Percentiles rank a stretch among this genome's conserved stretches.
Conservation (phyloP, 2,113 vertebrate species). For the Pachypanchax playfairii region DNA sequence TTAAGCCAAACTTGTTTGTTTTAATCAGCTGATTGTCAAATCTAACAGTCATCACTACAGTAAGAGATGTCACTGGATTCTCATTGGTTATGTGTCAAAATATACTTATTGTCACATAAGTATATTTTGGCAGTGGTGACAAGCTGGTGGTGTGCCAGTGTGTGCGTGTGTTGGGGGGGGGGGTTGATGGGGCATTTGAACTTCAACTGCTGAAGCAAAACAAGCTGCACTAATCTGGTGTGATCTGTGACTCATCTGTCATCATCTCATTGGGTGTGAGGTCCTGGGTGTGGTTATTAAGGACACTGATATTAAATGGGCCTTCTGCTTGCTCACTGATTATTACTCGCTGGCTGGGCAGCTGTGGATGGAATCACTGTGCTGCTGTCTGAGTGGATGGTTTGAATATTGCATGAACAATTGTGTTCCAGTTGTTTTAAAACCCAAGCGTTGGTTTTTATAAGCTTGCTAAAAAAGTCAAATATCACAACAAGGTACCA, state of each 20-base stretch:
- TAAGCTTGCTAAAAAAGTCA: not conserved
- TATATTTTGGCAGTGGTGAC: slow-evolving; percentile 52
- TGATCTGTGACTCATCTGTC: slow-evolving; percentile 66
- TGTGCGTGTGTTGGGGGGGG: slow-evolving; percentile 15
- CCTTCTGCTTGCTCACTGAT: slow-evolving; percentile 73
- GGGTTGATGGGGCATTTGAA: slow-evolving; percentile 14
- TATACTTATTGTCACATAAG: slow-evolving; percentile 59
- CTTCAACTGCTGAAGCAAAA: slow-evolving; percentile 62
- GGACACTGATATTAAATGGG: slow-evolving; percentile 78
- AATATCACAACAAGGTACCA: not conserved
- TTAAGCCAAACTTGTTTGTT: slow-evolving; percentile 20
- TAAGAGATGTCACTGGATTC: slow-evolving; percentile 15
- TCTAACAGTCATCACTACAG: slow-evolving; percentile 24
- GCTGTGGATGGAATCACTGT: slow-evolving; percentile 56
- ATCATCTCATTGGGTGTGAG: slow-evolving; percentile 73
- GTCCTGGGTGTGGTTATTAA: slow-evolving; percentile 77
- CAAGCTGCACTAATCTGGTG: slow-evolving; percentile 72
- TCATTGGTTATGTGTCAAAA: slow-evolving; percentile 65
- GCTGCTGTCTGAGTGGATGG: slow-evolving; percentile 26
- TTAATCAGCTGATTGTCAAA: slow-evolving; percentile 30
- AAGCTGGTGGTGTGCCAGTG: slow-evolving; percentile 35
- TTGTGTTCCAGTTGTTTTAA: not conserved
- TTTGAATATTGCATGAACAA: slow-evolving; percentile 10
- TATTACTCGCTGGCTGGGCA: slow-evolving; percentile 54
- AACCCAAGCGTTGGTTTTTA: slow-evolving; percentile 5